Percentiles rank a stretch among this genome's conserved stretches.
phyloP scores from a whole-genome alignment of 2,888 invertebrate species.

The Drosophila leonis region DNA sequence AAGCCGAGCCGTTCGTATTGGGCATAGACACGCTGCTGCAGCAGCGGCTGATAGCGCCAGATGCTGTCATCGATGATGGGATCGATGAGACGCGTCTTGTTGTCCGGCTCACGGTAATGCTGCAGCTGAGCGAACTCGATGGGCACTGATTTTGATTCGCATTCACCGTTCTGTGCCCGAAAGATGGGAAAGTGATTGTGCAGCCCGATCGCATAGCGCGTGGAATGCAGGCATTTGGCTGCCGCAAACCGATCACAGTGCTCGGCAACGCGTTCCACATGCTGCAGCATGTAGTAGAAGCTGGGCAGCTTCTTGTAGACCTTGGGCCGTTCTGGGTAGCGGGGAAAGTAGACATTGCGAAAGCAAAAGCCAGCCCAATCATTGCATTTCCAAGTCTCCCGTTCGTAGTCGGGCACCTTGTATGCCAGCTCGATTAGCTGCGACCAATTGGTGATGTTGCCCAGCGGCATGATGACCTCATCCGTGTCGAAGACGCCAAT shows the following conservation, averaged over 20 bases:
- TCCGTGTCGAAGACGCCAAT: constrained; percentile 95
- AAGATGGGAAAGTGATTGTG: constrained; percentile 97
- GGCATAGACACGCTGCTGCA: constrained; percentile 87
- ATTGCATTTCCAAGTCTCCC: constrained; percentile 76
- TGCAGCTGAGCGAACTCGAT: constrained; percentile 94
- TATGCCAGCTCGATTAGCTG: constrained; percentile 89
- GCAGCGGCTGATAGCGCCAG: constrained; percentile 92
- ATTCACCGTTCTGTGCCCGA: constrained; percentile 90
- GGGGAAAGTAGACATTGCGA: constrained; percentile 95
- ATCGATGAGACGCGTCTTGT: constrained; percentile 92
- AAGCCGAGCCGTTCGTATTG: constrained; percentile 88
- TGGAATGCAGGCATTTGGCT: constrained; percentile 96
- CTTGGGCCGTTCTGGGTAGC: constrained; percentile 91
- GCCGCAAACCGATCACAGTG: constrained; percentile 96
- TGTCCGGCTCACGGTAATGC: constrained; percentile 94
- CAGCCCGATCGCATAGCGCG: constrained; percentile 92
- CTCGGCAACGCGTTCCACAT: constrained; percentile 93
- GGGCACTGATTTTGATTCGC: constrained; percentile 92
- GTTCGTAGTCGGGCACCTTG: constrained; percentile 85
- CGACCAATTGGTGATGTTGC: constrained; percentile 89
- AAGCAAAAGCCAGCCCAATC: constrained; percentile 89
- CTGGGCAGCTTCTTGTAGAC: constrained; percentile 92
- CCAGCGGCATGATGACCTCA: constrained; percentile 96
- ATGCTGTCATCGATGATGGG: constrained; percentile 93
- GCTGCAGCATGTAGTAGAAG: constrained; percentile 96